Conservation (phyloP, 1,140 invertebrate genomes). For the Neotoxoptera formosana region DNA sequence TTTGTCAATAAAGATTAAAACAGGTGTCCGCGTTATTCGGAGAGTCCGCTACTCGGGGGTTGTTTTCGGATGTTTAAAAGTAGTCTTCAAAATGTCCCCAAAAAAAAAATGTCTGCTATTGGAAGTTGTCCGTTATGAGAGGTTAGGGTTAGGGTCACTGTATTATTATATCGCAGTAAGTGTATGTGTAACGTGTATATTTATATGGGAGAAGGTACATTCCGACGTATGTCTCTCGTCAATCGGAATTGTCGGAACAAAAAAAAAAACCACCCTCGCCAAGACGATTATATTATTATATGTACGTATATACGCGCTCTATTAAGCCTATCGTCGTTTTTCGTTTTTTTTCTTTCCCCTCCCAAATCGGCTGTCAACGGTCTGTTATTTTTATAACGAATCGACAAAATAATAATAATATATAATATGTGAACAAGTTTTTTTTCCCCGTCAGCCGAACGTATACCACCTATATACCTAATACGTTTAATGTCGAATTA, state of each 20-base stretch:
- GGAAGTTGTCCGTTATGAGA: too few species aligned
- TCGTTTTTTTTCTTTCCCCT: background rate
- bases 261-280: background rate
- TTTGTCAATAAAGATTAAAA: too few species aligned
- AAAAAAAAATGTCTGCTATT: too few species aligned
- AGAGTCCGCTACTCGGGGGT: too few species aligned
- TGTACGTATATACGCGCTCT: background rate
- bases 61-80: too few species aligned
- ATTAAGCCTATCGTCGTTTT: background rate
- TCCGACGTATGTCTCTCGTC: background rate
- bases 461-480: too few species aligned
- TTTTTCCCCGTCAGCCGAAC: background rate
- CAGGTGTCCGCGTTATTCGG: too few species aligned
- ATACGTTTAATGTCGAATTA: background rate
- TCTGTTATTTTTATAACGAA: background rate
- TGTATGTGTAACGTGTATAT: background rate
- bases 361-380: background rate
- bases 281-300: background rate
- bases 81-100: too few species aligned
- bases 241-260: background rate
- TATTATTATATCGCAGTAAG: background rate
- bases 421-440: background rate
- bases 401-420: background rate
- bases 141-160: too few species aligned
- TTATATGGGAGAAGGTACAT: background rate